Evolutionary conservation across 2,888 invertebrate species (phyloP).

Genomic region (Ochropleura leucogaster): DNA sequence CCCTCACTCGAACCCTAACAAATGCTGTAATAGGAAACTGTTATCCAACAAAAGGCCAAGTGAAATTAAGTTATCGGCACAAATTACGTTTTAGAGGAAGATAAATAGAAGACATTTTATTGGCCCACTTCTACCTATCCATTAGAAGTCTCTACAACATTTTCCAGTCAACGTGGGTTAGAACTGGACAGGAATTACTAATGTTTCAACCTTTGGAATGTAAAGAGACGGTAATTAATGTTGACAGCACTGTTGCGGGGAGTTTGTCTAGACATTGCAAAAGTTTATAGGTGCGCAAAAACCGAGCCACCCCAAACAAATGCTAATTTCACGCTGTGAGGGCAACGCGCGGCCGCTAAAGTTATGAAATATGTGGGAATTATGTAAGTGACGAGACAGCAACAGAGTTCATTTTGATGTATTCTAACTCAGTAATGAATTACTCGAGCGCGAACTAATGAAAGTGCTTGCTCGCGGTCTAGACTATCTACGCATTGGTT

Average conservation of each 20-base stretch:
- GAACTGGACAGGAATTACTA: constrained; percentile 38
- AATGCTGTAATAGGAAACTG: constrained; percentile 68
- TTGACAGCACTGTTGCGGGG: constrained; percentile 35
- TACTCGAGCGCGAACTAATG: constrained; percentile 19
- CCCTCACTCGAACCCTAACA: constrained; percentile 63
- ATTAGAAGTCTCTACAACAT: constrained; percentile 26
- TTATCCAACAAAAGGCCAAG: constrained; percentile 65
- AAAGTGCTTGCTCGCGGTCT: constrained; percentile 35
- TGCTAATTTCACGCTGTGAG: constrained; percentile 64
- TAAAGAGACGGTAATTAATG: constrained; percentile 56
- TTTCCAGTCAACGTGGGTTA: constrained; percentile 29
- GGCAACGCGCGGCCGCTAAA: constrained; percentile 42
- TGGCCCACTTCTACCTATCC: constrained; percentile 20
- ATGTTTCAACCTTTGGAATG: constrained; percentile 45
- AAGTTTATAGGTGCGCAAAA: constrained; percentile 52
- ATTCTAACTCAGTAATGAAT: constrained; percentile 31
- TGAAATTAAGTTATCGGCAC: constrained; percentile 65
- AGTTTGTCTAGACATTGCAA: constrained; percentile 49
- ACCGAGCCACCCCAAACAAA: constrained; percentile 62
- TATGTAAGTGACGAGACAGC: constrained; percentile 44
- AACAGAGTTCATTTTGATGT: constrained; percentile 32
- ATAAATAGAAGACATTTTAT: constrained; percentile 61
- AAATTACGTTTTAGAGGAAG: constrained; percentile 64
- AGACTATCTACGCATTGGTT: constrained; percentile 15
- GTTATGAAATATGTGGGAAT: constrained; percentile 53